Evolutionary conservation across 2,797 vertebrate species (phyloP).

Genomic region (Naso thynnoides): DNA sequence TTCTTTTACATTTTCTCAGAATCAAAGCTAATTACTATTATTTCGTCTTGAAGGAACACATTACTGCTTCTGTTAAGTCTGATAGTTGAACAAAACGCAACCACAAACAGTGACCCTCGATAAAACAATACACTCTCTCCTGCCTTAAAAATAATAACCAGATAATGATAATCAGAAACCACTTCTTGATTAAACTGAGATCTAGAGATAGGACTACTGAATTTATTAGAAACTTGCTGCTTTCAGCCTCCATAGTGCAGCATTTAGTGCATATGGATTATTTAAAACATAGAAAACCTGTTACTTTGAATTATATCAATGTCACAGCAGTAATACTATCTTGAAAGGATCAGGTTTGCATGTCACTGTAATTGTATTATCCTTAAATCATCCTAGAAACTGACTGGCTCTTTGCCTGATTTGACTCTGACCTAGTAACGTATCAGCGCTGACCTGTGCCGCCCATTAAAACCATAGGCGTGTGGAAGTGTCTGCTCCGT

Average conservation of each 20-base stretch:
- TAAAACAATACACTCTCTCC: conserved; percentile 23
- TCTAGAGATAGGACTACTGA: conserved; percentile 37
- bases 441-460: conserved; percentile 66
- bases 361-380: conserved; percentile 41
- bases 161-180: conserved; percentile 28
- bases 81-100: background rate
- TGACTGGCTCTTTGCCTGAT: conserved; percentile 59
- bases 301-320: conserved; percentile 24
- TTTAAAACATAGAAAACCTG: conserved; percentile 38
- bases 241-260: conserved; percentile 13
- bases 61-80: background rate
- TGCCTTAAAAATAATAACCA: conserved; percentile 30
- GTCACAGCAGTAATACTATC: too few relatives aligned
- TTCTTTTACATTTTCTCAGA: background rate
- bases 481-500: conserved; percentile 69
- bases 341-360: conserved; percentile 45
- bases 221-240: conserved; percentile 44
- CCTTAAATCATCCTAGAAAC: conserved; percentile 52
- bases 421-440: conserved; percentile 61
- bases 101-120: conserved; percentile 27
- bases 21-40: background rate
- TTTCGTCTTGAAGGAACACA: conserved; percentile 1
- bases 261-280: conserved; percentile 17
- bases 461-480: conserved; percentile 67
- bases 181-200: conserved; percentile 44